Evolutionary conservation across 2,113 vertebrate species (phyloP).

Genomic region (Colistium nudipinnis): DNA sequence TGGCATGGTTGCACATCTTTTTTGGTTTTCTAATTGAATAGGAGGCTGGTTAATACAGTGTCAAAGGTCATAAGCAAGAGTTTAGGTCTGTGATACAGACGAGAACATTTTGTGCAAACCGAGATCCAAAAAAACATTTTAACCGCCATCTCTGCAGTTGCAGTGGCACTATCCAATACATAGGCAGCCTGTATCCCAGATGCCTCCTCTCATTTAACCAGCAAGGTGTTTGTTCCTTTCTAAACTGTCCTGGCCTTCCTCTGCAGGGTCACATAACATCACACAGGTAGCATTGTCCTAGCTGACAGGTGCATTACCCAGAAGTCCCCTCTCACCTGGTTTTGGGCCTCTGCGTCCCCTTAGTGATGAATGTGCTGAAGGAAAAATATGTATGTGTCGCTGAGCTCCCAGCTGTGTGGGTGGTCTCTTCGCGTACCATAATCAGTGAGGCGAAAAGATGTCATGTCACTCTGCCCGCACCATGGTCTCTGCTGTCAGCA

Average conservation of each 20-base stretch:
- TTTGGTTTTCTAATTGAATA: background rate
- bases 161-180: slow-evolving; percentile 1
- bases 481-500: too few species aligned
- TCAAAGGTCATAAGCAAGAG: background rate
- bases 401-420: slow-evolving; percentile 47
- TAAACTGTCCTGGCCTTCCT: slow-evolving; percentile 31
- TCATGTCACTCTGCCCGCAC: slow-evolving; percentile 42
- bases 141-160: background rate
- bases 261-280: slow-evolving; percentile 38
- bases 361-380: slow-evolving; percentile 33
- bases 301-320: slow-evolving; percentile 57
- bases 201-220: slow-evolving; percentile 21
- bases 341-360: slow-evolving; percentile 37
- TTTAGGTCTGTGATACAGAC: background rate
- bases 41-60: background rate
- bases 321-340: slow-evolving; percentile 62
- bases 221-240: slow-evolving; percentile 46
- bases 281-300: slow-evolving; percentile 45
- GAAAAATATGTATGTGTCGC: slow-evolving; percentile 48
- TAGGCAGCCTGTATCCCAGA: slow-evolving; percentile 1
- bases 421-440: too few species aligned
- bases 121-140: background rate
- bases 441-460: too few species aligned
- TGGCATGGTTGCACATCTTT: background rate
- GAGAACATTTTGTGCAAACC: too few species aligned